These are phyloP conservation scores for Anhinga rufa DNA, from an alignment of 2,113 vertebrate species.

Conservation along the genomic window DNA sequence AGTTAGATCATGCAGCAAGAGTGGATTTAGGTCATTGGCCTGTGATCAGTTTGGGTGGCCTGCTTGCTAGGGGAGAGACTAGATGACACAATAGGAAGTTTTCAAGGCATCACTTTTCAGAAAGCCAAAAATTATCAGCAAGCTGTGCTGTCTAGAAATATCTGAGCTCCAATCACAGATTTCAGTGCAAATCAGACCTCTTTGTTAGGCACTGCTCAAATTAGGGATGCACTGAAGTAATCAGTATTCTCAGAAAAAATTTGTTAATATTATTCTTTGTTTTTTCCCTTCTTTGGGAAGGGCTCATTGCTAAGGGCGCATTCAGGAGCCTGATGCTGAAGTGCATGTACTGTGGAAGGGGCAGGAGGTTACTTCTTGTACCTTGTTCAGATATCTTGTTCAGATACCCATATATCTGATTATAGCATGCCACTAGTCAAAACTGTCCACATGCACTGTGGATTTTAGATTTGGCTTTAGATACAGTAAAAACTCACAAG, in stretches of 20 bases:
- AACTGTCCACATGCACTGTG: not conserved
- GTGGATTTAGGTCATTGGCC: not conserved
- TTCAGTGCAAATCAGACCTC: conserved; percentile 47
- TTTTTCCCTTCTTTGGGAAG: not conserved
- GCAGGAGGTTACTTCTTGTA: not conserved
- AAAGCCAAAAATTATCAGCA: conserved; percentile 18
- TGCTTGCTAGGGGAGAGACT: not conserved
- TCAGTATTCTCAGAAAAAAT: conserved; percentile 9
- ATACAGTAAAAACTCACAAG: not conserved
- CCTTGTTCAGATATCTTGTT: not conserved
- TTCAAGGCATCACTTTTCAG: not conserved
- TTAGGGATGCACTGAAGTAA: conserved; percentile 43
- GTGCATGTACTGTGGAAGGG: not conserved
- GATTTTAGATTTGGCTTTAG: not conserved
- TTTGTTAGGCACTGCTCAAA: conserved; percentile 38
- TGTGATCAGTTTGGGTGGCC: not conserved
- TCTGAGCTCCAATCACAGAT: not conserved
- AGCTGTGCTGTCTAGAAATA: conserved; percentile 43
- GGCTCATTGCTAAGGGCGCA: not conserved
- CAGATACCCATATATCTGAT: not conserved
- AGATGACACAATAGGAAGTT: not conserved
- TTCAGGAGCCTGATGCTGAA: not conserved
- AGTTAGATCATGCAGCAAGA: not conserved
- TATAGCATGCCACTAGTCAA: not conserved
- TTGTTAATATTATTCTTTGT: not conserved